Percentiles rank a stretch among this genome's conserved stretches.
Evolutionary conservation across 2,113 vertebrate genomes (phyloP).

Genomic region (Bubalus kerabau): DNA sequence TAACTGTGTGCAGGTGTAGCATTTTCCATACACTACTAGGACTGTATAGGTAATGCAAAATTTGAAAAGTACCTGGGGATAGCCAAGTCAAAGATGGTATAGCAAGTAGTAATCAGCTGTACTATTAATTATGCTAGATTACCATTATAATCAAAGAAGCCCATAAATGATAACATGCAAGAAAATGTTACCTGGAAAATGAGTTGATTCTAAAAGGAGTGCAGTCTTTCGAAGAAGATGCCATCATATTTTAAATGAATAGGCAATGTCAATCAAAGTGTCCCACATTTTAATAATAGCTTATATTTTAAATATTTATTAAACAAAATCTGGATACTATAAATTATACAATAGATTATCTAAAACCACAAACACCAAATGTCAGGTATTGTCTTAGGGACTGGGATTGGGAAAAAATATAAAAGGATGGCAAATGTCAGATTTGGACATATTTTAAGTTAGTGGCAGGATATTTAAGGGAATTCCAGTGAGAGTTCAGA

Average conservation of each 20-base stretch:
- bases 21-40: not conserved
- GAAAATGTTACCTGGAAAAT: not conserved
- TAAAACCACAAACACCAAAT: not conserved
- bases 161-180: not conserved
- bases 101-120: not conserved
- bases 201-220: not conserved
- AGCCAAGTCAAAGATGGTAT: not conserved
- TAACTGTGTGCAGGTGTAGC: not conserved
- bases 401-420: not conserved
- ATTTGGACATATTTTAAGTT: not conserved
- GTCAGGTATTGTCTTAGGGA: not conserved
- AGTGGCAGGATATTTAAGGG: not conserved
- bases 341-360: slow-evolving; percentile 22
- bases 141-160: not conserved
- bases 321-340: not conserved
- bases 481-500: not conserved
- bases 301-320: slow-evolving; percentile 51
- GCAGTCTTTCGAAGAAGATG: not conserved
- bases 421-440: not conserved
- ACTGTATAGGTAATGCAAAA: not conserved
- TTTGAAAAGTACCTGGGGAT: not conserved
- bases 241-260: not conserved
- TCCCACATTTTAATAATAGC: slow-evolving; percentile 42
- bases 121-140: not conserved
- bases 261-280: not conserved